Evolutionary conservation across 2,113 vertebrate species (phyloP).

Genomic region (Osmerus eperlanus): DNA sequence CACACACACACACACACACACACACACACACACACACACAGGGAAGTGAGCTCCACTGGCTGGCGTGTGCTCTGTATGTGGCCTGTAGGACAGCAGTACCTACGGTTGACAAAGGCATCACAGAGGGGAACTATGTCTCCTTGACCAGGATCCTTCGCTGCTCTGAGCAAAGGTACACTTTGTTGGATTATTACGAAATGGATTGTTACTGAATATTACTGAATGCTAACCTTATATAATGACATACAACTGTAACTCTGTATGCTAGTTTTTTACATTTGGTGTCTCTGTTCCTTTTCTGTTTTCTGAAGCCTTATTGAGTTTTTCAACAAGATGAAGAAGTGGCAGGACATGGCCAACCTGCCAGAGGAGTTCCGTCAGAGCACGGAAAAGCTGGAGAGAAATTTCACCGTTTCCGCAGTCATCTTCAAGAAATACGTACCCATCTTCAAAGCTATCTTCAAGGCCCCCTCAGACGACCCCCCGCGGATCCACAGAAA

Average conservation of each 20-base stretch:
- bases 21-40: constrained; percentile 57
- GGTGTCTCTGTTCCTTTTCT: neutral
- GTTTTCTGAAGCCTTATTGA: constrained; percentile 80
- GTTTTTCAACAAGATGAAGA: constrained; percentile 96
- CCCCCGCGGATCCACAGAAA: constrained; percentile 84
- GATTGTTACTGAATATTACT: too few relatives aligned
- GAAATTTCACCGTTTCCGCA: constrained; percentile 90
- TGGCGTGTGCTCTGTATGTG: constrained; percentile 90
- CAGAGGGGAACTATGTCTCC: constrained; percentile 91
- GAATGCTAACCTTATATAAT: too few relatives aligned
- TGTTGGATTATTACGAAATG: too few relatives aligned
- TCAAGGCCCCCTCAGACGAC: constrained; percentile 86
- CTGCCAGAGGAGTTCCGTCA: constrained; percentile 84
- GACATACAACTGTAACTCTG: too few relatives aligned
- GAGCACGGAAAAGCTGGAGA: constrained; percentile 85
- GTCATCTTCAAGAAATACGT: constrained; percentile 96
- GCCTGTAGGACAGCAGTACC: constrained; percentile 89
- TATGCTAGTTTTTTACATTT: neutral
- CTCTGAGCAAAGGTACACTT: constrained; percentile 84
- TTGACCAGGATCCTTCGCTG: constrained; percentile 87
- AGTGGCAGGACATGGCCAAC: constrained; percentile 94
- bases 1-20: neutral
- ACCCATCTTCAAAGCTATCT: constrained; percentile 90
- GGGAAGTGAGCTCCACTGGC: constrained; percentile 92
- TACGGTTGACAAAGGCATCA: constrained; percentile 84